Percentiles rank a stretch among this genome's conserved stretches.
phyloP scores from a whole-genome alignment of 2,797 vertebrate genomes.

The Phoebastria nigripes region DNA sequence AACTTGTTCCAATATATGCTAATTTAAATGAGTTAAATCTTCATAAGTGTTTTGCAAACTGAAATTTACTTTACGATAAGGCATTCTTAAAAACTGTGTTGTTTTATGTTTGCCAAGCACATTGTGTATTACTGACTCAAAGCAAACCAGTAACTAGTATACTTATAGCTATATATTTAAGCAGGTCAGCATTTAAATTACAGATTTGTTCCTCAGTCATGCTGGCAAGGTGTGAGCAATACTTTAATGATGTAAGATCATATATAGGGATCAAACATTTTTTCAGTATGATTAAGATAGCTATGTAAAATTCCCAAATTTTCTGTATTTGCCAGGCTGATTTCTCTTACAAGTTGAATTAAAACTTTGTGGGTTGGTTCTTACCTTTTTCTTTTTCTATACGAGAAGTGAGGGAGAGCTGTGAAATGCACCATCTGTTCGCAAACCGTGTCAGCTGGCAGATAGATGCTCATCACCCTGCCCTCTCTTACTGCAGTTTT shows the following conservation, averaged over 20 bases:
- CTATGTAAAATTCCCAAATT: neutral
- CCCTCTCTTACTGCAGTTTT: constrained; percentile 37
- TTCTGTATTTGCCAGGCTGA: neutral
- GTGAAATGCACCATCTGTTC: constrained; percentile 59
- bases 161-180: neutral
- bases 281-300: neutral
- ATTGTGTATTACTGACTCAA: neutral
- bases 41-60: neutral
- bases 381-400: constrained; percentile 44
- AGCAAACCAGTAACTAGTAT: neutral
- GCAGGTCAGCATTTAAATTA: neutral
- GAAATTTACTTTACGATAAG: neutral
- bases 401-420: constrained; percentile 40
- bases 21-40: neutral
- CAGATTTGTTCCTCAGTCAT: neutral
- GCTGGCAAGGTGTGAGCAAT: neutral
- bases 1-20: neutral
- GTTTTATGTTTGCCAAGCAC: neutral
- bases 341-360: constrained; percentile 35
- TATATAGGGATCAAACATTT: neutral
- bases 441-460: constrained; percentile 37
- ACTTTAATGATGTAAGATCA: neutral
- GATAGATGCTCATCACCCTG: constrained; percentile 35
- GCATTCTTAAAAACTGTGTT: neutral
- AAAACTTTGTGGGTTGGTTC: constrained; percentile 44